phyloP scores from a whole-genome alignment of 2,888 invertebrate species.

The Caradrina kadenii region DNA sequence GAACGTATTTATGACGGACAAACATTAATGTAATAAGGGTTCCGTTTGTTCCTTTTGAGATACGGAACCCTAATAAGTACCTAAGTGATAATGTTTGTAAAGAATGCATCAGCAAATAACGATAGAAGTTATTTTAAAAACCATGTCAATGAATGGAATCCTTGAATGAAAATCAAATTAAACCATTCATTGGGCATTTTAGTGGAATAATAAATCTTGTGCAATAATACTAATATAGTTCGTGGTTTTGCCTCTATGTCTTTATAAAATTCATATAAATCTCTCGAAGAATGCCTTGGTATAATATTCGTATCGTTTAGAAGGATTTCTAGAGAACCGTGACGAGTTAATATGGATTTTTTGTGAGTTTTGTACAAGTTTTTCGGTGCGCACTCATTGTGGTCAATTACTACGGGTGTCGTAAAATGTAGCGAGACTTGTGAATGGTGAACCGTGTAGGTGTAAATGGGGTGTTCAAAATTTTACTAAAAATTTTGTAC shows the following conservation, averaged over 20 bases:
- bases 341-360: conserved; percentile 79
- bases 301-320: conserved; percentile 71
- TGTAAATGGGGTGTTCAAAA: conserved; percentile 67
- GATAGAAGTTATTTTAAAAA: conserved; percentile 32
- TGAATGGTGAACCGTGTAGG: conserved; percentile 71
- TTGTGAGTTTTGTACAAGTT: conserved; percentile 68
- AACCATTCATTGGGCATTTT: conserved; percentile 54
- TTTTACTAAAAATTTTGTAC: too few relatives aligned
- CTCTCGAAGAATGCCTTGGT: conserved; percentile 64
- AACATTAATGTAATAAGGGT: too few relatives aligned
- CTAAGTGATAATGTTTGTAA: not conserved
- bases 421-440: conserved; percentile 72
- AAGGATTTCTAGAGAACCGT: conserved; percentile 74
- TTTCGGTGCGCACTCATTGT: conserved; percentile 76
- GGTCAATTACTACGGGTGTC: conserved; percentile 86
- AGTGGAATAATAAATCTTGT: conserved; percentile 64
- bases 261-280: conserved; percentile 85
- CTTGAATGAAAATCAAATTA: conserved; percentile 58
- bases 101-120: not conserved
- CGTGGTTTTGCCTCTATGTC: conserved; percentile 73
- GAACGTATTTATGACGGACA: too few relatives aligned
- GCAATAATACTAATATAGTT: conserved; percentile 59
- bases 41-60: too few relatives aligned
- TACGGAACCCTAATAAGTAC: too few relatives aligned
- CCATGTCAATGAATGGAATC: conserved; percentile 43